phyloP scores from a whole-genome alignment of 2,888 invertebrate species.

The Epinotia brunnichana region DNA sequence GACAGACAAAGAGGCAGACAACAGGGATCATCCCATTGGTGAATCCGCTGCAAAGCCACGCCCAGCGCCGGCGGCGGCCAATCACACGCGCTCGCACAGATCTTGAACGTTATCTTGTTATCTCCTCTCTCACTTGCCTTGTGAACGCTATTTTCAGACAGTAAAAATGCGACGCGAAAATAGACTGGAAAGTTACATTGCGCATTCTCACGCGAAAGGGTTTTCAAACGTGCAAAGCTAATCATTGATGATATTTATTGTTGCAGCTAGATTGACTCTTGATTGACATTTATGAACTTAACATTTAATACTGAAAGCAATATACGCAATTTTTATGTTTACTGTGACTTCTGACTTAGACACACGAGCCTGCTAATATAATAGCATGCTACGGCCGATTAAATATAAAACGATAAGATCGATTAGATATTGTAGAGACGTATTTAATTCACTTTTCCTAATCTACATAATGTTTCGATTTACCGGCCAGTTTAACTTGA shows the following conservation, averaged over 20 bases:
- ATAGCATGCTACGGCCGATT: constrained; percentile 49
- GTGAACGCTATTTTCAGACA: constrained; percentile 72
- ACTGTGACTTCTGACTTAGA: constrained; percentile 11
- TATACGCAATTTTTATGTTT: constrained; percentile 31
- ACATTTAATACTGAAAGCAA: constrained; percentile 3
- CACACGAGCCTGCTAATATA: constrained; percentile 47
- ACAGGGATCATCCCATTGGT: constrained; percentile 83
- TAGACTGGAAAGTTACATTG: constrained; percentile 21
- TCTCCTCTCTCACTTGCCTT: constrained; percentile 80
- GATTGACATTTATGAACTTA: constrained; percentile 41
- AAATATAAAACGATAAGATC: constrained; percentile 65
- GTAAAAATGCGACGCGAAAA: constrained; percentile 47
- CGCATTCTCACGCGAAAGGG: neutral
- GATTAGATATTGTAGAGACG: constrained; percentile 56
- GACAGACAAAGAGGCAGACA: constrained; percentile 85
- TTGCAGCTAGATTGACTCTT: constrained; percentile 5
- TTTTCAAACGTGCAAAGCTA: neutral
- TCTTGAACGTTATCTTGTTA: constrained; percentile 84
- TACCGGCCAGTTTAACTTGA: constrained; percentile 52
- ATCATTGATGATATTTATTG: neutral
- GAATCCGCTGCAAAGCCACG: constrained; percentile 82
- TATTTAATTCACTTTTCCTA: constrained; percentile 67
- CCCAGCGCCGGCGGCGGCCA: constrained; percentile 71
- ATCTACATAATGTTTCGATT: constrained; percentile 66
- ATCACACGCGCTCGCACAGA: constrained; percentile 77